Conservation (phyloP, 2,888 invertebrate genomes). For the Drosophila monieri region DNA sequence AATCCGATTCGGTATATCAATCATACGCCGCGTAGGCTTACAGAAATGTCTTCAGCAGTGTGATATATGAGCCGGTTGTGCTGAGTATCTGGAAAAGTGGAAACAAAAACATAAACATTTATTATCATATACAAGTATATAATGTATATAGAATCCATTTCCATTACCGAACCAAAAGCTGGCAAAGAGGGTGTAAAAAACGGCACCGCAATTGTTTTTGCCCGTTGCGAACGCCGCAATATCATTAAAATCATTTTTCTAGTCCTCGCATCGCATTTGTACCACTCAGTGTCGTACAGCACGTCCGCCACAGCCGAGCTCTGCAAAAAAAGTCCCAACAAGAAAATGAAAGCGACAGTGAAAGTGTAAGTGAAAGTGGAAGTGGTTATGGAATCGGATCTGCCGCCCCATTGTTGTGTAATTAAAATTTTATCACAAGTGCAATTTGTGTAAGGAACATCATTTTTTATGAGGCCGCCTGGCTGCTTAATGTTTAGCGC, state of each 20-base stretch:
- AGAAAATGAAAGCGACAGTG: constrained; percentile 7
- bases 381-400: constrained; percentile 9
- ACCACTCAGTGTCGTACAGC: constrained; percentile 81
- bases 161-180: constrained; percentile 78
- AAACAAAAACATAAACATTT: constrained; percentile 46
- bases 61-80: constrained; percentile 81
- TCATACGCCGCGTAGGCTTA: constrained; percentile 69
- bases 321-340: constrained; percentile 55
- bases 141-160: background rate
- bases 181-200: constrained; percentile 82
- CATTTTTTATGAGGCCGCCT: constrained; percentile 56
- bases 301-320: constrained; percentile 78
- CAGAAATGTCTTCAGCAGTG: constrained; percentile 78
- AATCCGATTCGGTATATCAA: constrained; percentile 56
- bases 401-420: constrained; percentile 58
- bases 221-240: constrained; percentile 79
- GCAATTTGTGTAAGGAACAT: constrained; percentile 65
- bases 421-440: constrained; percentile 76
- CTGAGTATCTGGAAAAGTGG: constrained; percentile 72
- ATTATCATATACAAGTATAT: constrained; percentile 27
- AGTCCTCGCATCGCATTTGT: constrained; percentile 81
- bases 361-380: constrained; percentile 2
- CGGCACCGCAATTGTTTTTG: constrained; percentile 79
- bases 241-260: constrained; percentile 82
- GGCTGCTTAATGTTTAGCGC: constrained; percentile 49